phyloP scores from a whole-genome alignment of 2,113 vertebrate species.

The Gymnobelideus leadbeateri region DNA sequence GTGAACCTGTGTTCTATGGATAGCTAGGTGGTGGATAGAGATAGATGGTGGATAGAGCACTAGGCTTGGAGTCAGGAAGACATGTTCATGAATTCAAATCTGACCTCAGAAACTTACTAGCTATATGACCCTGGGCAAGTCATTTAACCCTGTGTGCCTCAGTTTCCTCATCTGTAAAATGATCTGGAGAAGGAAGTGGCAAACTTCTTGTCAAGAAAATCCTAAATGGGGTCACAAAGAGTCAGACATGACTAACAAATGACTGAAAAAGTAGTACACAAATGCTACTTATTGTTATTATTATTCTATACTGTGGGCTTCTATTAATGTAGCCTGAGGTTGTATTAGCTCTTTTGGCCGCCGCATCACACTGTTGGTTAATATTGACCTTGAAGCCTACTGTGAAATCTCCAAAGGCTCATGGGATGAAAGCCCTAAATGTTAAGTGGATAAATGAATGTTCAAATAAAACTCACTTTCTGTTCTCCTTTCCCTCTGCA shows the following conservation, averaged over 20 bases:
- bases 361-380: not conserved
- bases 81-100: not conserved
- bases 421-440: slow-evolving; percentile 4
- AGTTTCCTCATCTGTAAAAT: not conserved
- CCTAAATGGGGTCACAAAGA: not conserved
- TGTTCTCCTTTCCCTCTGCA: slow-evolving; percentile 73
- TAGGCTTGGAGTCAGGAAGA: not conserved
- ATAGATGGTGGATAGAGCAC: no score
- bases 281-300: not conserved
- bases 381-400: not conserved
- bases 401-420: not conserved
- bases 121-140: not conserved
- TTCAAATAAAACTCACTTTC: not conserved
- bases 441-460: not conserved
- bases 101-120: not conserved
- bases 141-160: not conserved
- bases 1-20: not conserved
- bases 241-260: not conserved
- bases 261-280: not conserved
- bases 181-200: not conserved
- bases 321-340: not conserved
- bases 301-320: not conserved
- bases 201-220: not conserved
- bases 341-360: not conserved
- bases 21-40: not conserved